These are phyloP conservation scores for Cepaea nemoralis DNA, from an alignment of 1,140 invertebrate species.

Conservation along the genomic window DNA sequence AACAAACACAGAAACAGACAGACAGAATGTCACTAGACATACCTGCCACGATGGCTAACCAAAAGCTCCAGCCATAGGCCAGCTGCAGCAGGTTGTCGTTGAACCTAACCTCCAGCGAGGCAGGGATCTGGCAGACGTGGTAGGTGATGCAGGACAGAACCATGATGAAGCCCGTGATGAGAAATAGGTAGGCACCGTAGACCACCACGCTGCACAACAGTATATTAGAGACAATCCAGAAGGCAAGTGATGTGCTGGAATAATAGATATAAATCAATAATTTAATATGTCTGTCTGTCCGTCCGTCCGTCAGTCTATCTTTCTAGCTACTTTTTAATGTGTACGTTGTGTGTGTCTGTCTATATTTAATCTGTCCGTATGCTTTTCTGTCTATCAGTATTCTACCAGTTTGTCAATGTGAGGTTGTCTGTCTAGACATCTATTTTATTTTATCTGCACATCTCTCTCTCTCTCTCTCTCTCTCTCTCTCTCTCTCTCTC, in stretches of 20 bases:
- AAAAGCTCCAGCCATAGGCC: background rate
- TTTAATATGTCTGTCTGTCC: background rate
- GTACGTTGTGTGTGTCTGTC: background rate
- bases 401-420: constrained; percentile 14
- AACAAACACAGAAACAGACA: no score
- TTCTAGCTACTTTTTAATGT: no score
- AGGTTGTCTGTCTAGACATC: background rate
- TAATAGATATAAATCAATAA: no score
- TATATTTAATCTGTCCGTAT: background rate
- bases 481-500: background rate
- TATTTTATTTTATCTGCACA: no score
- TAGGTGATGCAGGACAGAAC: background rate
- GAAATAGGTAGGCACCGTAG: background rate
- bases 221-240: background rate
- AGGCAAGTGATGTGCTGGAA: background rate
- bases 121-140: background rate
- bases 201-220: background rate
- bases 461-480: background rate
- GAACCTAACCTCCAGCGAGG: background rate
- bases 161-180: background rate
- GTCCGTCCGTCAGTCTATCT: background rate
- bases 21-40: background rate
- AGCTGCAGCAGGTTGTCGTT: background rate
- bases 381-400: constrained; percentile 1
- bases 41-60: constrained; percentile 28